Percentiles rank a stretch among this genome's conserved stretches.
phyloP scores from a whole-genome alignment of 2,113 vertebrate species.

The Phaethon lepturus region DNA sequence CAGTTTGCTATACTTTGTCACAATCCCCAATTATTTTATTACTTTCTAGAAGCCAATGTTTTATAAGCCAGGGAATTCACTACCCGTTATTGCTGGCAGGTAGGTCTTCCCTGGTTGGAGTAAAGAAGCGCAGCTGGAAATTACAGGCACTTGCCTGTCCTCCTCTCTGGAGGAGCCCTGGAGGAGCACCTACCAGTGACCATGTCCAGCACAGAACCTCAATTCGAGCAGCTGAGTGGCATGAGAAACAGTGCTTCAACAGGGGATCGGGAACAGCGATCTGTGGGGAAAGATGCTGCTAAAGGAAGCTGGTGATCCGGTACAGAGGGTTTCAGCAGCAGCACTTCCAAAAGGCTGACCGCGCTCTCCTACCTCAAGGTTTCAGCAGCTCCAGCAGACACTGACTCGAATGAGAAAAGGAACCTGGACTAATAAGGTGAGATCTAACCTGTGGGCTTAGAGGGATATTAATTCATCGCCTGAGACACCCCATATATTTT shows the following conservation, averaged over 20 bases:
- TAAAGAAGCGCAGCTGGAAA: background rate
- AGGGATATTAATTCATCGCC: background rate
- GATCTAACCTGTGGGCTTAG: background rate
- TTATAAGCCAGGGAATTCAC: background rate
- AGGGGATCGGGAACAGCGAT: fast-evolving
- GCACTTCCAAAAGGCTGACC: background rate
- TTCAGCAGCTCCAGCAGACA: background rate
- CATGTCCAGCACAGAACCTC: background rate
- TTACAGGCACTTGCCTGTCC: background rate
- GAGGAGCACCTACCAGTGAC: too few species aligned
- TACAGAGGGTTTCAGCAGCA: background rate
- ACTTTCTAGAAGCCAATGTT: background rate
- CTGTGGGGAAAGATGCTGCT: background rate
- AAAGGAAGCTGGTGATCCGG: background rate
- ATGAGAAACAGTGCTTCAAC: background rate
- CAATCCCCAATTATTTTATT: background rate
- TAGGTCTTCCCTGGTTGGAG: background rate
- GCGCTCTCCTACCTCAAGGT: background rate
- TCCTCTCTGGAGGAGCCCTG: background rate
- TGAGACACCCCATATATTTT: background rate
- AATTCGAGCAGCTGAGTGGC: too few species aligned
- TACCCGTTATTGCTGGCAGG: background rate
- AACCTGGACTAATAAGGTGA: background rate
- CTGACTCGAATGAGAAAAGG: background rate
- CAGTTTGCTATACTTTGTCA: background rate